Percentiles rank a stretch among this genome's conserved stretches.
phyloP scores from a whole-genome alignment of 2,797 vertebrate species.

The Leontopithecus rosalia region DNA sequence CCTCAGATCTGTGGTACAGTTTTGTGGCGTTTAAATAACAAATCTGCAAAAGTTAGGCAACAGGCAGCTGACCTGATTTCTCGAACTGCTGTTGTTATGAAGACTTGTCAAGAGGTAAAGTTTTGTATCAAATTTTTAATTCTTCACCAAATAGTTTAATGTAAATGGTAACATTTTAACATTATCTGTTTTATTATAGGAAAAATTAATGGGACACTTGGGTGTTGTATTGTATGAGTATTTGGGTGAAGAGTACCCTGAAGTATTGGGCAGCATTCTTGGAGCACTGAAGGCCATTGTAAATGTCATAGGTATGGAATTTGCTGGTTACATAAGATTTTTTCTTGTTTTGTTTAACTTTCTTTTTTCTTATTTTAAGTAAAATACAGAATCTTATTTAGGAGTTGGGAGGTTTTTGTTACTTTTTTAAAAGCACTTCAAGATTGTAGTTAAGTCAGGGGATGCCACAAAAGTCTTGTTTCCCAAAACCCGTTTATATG shows the following conservation, averaged over 20 bases:
- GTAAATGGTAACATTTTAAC: background rate
- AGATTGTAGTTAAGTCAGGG: background rate
- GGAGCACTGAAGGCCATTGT: constrained; percentile 99
- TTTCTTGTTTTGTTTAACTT: constrained; percentile 25
- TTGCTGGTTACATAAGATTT: constrained; percentile 1
- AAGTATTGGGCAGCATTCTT: constrained; percentile 98
- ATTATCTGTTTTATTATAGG: constrained; percentile 85
- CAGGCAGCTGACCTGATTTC: constrained; percentile 99
- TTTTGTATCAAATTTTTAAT: background rate
- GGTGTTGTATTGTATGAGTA: constrained; percentile 99
- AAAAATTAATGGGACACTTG: constrained; percentile 99
- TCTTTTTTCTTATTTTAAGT: constrained; percentile 6
- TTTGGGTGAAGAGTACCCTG: constrained; percentile 98
- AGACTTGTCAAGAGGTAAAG: constrained; percentile 98
- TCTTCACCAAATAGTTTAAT: background rate
- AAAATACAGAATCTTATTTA: constrained; percentile 26
- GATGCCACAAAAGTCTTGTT: background rate
- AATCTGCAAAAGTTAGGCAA: constrained; percentile 98
- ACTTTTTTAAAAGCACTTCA: background rate
- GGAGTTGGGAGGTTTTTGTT: constrained; percentile 30
- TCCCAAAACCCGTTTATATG: constrained; percentile 33
- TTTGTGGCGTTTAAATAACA: constrained; percentile 99
- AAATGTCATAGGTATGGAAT: constrained; percentile 95
- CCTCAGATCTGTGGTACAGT: constrained; percentile 99
- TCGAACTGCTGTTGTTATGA: constrained; percentile 99